Conservation (phyloP, 2,888 invertebrate genomes). For the Yponomeuta plumbellus region DNA sequence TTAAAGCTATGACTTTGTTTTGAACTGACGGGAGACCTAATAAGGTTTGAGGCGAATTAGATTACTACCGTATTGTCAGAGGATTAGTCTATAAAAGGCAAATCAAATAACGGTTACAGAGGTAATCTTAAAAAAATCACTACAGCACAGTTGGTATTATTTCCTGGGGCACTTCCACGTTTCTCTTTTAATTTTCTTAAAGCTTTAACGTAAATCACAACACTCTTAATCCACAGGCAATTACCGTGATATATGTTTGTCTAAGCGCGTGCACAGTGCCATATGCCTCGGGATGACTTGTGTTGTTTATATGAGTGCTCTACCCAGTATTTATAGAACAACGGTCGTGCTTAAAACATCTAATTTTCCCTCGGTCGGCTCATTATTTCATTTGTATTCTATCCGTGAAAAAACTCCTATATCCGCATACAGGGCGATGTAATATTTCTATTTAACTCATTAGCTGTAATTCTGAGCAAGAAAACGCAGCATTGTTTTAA, state of each 20-base stretch:
- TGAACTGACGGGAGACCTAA: no score
- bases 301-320: constrained; percentile 25
- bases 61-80: no score
- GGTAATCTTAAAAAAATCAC: neutral
- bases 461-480: neutral
- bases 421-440: constrained; percentile 25
- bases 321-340: constrained; percentile 53
- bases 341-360: constrained; percentile 44
- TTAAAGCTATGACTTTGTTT: no score
- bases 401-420: constrained; percentile 43
- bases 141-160: neutral
- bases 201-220: neutral
- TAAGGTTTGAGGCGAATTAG: no score
- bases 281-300: constrained; percentile 10
- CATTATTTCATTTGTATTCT: constrained; percentile 49
- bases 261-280: neutral
- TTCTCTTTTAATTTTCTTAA: neutral
- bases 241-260: neutral
- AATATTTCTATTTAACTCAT: neutral
- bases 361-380: constrained; percentile 55
- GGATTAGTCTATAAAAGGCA: no score
- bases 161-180: neutral
- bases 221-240: constrained; percentile 1
- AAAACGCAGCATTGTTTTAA: neutral
- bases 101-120: no score